phyloP scores from a whole-genome alignment of 2,797 vertebrate species.

The Paguma larvata region DNA sequence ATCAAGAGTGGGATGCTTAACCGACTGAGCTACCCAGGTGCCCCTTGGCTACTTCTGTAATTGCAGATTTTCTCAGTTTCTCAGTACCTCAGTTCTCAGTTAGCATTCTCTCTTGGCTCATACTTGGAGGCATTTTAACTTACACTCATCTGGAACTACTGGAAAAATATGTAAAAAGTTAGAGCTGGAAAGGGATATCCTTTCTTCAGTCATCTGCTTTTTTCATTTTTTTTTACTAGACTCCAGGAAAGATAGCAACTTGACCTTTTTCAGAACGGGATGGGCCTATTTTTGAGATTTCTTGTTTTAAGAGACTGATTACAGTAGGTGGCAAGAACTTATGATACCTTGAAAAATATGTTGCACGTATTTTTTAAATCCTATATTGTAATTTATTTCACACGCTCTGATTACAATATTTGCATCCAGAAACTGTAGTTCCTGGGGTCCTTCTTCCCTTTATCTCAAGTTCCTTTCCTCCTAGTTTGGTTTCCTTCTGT shows the following conservation, averaged over 20 bases:
- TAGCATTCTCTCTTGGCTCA: neutral
- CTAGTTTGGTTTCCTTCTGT: neutral
- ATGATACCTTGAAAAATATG: neutral
- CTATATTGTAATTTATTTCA: neutral
- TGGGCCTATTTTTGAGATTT: neutral
- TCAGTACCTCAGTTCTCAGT: neutral
- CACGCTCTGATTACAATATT: neutral
- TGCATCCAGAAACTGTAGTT: neutral
- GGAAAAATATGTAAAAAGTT: neutral
- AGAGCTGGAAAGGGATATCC: neutral
- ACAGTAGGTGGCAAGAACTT: neutral
- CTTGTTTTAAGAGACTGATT: conserved; percentile 7
- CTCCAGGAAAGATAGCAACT: neutral
- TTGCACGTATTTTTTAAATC: neutral
- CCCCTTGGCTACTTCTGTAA: neutral
- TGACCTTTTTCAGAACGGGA: conserved; percentile 11
- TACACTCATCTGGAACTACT: neutral
- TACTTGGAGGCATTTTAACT: neutral
- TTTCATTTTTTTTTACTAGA: neutral
- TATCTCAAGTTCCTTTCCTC: neutral
- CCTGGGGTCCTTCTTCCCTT: conserved; percentile 11
- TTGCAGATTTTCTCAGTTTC: neutral
- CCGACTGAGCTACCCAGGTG: too few species aligned
- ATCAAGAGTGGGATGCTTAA: too few species aligned
- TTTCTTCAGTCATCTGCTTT: neutral